Evolutionary conservation across 2,113 vertebrate species (phyloP), one percentile per base, ranked within the genome.

Genomic region (Eurystomus gularis): DNA sequence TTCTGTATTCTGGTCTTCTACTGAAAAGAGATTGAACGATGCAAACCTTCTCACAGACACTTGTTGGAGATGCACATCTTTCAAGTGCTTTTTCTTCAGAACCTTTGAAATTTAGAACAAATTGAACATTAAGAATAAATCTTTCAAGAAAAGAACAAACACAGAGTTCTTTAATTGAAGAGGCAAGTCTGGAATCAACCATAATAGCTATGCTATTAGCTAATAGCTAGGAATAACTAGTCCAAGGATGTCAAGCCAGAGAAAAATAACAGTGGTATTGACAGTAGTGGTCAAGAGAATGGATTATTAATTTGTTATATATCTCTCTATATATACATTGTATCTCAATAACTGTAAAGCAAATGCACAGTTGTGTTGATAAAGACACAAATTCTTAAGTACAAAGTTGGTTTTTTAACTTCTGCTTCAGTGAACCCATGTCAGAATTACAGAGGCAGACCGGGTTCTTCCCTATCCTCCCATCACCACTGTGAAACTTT

Each of bases 1-100:
- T 90, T 98, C 98, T 6, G 86, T 79, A 35, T 97, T 96, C 64
- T 91, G 85, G 71, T 97, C 97, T 85, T 96, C 98, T 95, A 98
- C 94, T 86, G 98, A 98, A 97, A 99, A 99, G 83, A 99, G 98
- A 97, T 98, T 98, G 98, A 99, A 99, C 0, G 99, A 98, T 82
- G 99, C 97, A 44, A 99, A 99, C 96, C 99, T 98, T 96, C 99
- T 98, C 39, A 99, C 98, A 73, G 99, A 99, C 64, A 98, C 98
- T 94, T 98, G 98, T 76, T 98, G 98, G 92, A 99, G 98, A 93
- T 98, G 98, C 4, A 96, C 94, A 94, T 97, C 98, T 94, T 99
- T 98, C 90, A 98, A 85, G 81, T 98, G 98, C 89, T 99, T 99
- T 91, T 98, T 98, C 94, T 98, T 98, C 96, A 99, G 93, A 96